These are phyloP conservation scores for Orius insidiosus DNA, from an alignment of 1,140 invertebrate genomes.

Conservation along the genomic window DNA sequence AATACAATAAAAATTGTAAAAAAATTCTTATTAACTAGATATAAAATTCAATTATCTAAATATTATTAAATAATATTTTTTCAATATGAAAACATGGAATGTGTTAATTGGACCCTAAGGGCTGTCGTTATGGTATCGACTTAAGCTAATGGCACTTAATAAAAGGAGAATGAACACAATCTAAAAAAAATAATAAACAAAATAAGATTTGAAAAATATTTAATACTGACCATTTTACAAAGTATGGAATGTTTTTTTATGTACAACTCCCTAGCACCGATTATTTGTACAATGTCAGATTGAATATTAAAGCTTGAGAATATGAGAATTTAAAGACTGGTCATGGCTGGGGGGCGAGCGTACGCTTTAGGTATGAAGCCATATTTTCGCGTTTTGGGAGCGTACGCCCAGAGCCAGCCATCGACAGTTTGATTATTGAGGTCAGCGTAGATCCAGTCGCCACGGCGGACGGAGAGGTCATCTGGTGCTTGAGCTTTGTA, in stretches of 20 bases:
- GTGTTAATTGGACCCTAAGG: no score
- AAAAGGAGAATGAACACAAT: background rate
- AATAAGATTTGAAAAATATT: background rate
- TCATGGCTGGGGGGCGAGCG: conserved; percentile 81
- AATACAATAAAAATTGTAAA: no score
- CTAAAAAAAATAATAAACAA: background rate
- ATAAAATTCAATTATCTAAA: no score
- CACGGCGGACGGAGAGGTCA: conserved; percentile 70
- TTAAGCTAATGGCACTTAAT: background rate
- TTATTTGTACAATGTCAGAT: background rate
- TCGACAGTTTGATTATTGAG: conserved; percentile 82
- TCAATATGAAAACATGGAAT: no score
- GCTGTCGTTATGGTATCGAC: no score
- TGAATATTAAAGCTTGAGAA: background rate
- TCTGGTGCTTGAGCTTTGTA: conserved; percentile 88
- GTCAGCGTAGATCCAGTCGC: conserved; percentile 90
- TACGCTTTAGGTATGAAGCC: conserved; percentile 92
- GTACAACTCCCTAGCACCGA: no score
- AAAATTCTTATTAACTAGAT: no score
- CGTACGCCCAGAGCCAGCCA: conserved; percentile 89
- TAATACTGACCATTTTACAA: background rate
- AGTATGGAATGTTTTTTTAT: background rate
- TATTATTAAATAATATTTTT: no score
- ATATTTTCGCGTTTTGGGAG: conserved; percentile 78
- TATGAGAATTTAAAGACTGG: conserved; percentile 42